Evolutionary conservation across 2,888 invertebrate species (phyloP), one percentile per base, ranked within the genome.

Genomic region (Plemyria rubiginata): DNA sequence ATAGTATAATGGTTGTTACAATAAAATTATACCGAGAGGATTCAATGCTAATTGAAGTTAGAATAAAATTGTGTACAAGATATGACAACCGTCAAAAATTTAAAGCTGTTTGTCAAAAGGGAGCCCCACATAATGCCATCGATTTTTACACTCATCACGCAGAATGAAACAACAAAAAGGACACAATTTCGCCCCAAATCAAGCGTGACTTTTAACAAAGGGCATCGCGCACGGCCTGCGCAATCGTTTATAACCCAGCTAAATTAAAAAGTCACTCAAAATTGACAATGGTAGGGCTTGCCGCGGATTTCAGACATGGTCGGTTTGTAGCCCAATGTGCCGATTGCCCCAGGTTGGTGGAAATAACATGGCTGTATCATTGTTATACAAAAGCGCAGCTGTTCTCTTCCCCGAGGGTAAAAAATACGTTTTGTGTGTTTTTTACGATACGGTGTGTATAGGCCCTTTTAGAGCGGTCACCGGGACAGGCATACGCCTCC

Each of bases 351-450:
- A 79, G 88, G 88, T 88, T 77, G 84, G 80, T 84, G 83, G 82
- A 85, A 85, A 85, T 84, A 88, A 86, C 87, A 82, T 88, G 89
- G 88, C 86, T 86, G 85, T 91, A 91, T 91, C 91, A 91, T 92
- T 92, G 92, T 90, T 87, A 82, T 84, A 87, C 90, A 87, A 88
- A 87, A 86, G 85, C 82, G 92, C 92, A 92, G 92, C 92, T 92
- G 92, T 90, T 88, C 85, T 77, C 78, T 86, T 86, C 88, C 90
- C 91, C 76, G 77, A 82, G 90, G 90, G 90, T 88, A 89, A 91
- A 91, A 90, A 90, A 87, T 84, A 86, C 78, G 88, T 88, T 88
- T 89, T 90, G 86, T 88, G 72, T 84, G 79, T 79, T 77, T 79
- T 85, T 87, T 88, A 79, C 70, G 80, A 80, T 81, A 82, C 82